A percentile compares a stretch with the other conserved stretches of the same genome.
These are phyloP conservation scores for Uropsilus gracilis DNA, from an alignment of 2,113 vertebrate species.

Conservation along the genomic window DNA sequence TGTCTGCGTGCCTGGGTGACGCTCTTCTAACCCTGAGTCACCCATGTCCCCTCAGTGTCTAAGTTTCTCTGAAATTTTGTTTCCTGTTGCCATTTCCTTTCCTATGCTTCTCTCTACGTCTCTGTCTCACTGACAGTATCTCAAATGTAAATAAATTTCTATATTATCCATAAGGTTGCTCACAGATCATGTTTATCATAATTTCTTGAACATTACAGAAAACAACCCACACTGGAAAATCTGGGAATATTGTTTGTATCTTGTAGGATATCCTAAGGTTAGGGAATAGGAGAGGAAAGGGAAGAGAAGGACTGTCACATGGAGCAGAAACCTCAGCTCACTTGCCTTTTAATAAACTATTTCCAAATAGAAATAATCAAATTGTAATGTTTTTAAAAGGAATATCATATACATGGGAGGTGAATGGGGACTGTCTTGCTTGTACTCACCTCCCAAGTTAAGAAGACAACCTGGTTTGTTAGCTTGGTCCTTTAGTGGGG, in stretches of 20 bases:
- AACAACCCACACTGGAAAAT: background rate
- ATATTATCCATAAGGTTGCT: background rate
- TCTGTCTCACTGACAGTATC: background rate
- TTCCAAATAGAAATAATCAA: background rate
- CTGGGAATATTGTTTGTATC: background rate
- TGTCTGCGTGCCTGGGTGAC: too few species aligned
- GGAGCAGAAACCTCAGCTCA: background rate
- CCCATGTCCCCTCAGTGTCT: background rate
- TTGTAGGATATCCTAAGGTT: too few species aligned
- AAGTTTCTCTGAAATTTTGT: background rate
- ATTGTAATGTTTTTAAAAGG: background rate
- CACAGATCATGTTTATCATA: background rate
- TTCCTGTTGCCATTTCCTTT: background rate
- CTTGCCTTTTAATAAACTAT: background rate
- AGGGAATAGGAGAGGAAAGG: background rate
- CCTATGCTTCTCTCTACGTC: background rate
- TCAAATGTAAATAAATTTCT: background rate
- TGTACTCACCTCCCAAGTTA: conserved; percentile 53
- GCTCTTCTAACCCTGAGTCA: background rate
- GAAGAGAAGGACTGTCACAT: background rate
- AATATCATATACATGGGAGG: background rate
- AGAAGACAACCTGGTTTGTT: background rate
- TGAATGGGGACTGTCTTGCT: background rate
- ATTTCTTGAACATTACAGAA: background rate
- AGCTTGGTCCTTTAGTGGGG: conserved; percentile 66